Evolutionary conservation across 2,888 invertebrate genomes (phyloP), one percentile per base, ranked within the genome.

Genomic region (Drosophila borealis): DNA sequence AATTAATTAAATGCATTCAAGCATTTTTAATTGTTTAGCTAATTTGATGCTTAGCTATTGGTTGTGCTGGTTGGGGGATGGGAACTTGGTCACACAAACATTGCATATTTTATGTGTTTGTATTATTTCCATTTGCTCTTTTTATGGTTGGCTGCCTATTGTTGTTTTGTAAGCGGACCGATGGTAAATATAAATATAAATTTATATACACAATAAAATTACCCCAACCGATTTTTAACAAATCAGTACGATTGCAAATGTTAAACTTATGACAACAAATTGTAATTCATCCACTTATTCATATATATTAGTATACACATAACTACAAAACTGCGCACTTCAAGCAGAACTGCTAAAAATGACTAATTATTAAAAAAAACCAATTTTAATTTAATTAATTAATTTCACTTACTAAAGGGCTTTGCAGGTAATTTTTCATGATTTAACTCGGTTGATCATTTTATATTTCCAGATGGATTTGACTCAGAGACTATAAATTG

Each of bases 1-100:
- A 81, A 69, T 73, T 87, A 87, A 87, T 87, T 87, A 87, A 87
- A 88, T 82, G 79, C 89, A 79, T 80, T 89, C 88, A 87, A 87
- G 86, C 86, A 87, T 89, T 87, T 87, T 89, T 82, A 78, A 89
- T 87, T 88, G 82, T 72, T 79, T 71, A 81, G 80, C 80, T 86
- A 81, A 85, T 88, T 87, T 79, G 53, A 29, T 66, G 80, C 59
- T 84, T 88, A 75, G 80, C 44, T 33, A 29, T 41, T 48, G 49
- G 6, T n/a, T 41, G 21, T 33, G 46, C 33, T 21, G 9, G n/a
- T n/a, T 19, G 29, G 21, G 21, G 39, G 10, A 21, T 50, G 49
- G 42, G 21, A 45, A 44, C 53, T 48, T 42, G 49, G 54, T 42
- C 65, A 59, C 50, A 59, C n/a, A 67, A 67, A 50, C 36, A 25